These are phyloP conservation scores for Ridgeia piscesae DNA, from an alignment of 1,140 invertebrate genomes.

Conservation along the genomic window DNA sequence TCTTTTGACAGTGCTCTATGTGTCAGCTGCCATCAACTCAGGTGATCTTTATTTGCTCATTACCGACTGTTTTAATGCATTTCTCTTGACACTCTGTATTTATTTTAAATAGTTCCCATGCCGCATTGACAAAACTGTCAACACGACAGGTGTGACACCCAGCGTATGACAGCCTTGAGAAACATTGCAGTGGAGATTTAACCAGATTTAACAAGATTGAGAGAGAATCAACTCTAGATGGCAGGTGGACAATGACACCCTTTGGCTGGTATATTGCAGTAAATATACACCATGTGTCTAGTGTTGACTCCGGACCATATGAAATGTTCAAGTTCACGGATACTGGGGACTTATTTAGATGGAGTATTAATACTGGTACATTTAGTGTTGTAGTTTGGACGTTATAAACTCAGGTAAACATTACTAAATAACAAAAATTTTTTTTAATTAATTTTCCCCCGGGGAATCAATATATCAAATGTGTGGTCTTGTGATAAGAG, in stretches of 20 bases:
- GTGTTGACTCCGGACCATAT: too few species aligned
- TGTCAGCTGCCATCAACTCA: neutral
- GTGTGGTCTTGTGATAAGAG: neutral
- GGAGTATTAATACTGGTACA: neutral
- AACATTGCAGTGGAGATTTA: too few species aligned
- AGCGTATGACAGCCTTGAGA: too few species aligned
- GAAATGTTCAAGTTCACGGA: neutral
- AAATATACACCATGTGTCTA: too few species aligned
- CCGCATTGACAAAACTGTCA: too few species aligned
- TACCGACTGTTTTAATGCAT: neutral
- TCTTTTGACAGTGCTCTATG: neutral
- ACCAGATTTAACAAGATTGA: too few species aligned
- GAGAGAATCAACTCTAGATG: too few species aligned
- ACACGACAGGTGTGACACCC: too few species aligned
- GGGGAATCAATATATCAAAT: neutral
- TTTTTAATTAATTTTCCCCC: neutral
- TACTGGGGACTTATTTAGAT: neutral
- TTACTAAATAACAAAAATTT: neutral
- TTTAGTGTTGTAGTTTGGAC: neutral
- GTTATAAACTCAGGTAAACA: neutral
- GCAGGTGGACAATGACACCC: too few species aligned
- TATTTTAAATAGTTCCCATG: too few species aligned
- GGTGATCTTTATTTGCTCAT: neutral
- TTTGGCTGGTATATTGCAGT: too few species aligned
- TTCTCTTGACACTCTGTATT: too few species aligned